Percentiles rank a stretch among this genome's conserved stretches.
These are phyloP conservation scores for Amphibalanus amphitrite DNA, from an alignment of 1,140 invertebrate species.

Conservation along the genomic window DNA sequence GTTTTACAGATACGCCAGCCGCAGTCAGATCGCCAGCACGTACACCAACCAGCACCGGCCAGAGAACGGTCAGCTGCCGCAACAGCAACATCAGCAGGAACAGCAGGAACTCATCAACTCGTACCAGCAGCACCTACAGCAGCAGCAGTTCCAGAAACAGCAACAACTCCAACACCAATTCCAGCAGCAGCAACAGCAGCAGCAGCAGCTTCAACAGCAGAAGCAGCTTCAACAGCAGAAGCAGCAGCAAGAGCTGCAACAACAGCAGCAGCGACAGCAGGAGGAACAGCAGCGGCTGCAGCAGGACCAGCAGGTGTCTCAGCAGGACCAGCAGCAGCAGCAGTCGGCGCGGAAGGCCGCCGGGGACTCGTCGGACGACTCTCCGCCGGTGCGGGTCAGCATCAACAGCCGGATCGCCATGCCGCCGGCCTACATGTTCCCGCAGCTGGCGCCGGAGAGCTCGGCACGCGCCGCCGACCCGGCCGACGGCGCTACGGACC, in stretches of 20 bases:
- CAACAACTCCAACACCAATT: constrained; percentile 23
- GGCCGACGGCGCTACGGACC: constrained; percentile 3
- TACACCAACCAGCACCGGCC: constrained; percentile 21
- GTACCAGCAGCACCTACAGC: constrained; percentile 16
- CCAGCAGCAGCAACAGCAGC: constrained; percentile 16
- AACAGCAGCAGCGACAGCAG: no score
- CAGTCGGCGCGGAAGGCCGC: neutral
- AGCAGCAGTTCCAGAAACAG: constrained; percentile 16
- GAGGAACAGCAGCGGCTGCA: no score
- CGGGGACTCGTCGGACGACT: constrained; percentile 8
- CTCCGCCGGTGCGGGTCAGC: constrained; percentile 35
- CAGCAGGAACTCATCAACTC: constrained; percentile 17
- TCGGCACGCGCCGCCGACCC: constrained; percentile 34
- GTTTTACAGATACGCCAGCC: constrained; percentile 25
- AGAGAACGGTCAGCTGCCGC: constrained; percentile 23
- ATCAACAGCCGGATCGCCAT: constrained; percentile 59
- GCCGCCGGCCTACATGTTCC: constrained; percentile 59
- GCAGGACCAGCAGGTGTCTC: constrained; percentile 24
- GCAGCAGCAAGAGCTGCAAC: no score
- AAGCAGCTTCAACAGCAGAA: no score
- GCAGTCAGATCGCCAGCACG: constrained; percentile 27
- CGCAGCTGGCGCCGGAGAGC: constrained; percentile 36
- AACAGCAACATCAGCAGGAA: constrained; percentile 27
- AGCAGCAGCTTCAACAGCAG: no score
- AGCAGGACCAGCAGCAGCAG: constrained; percentile 13